Percentiles rank a stretch among this genome's conserved stretches.
phyloP scores from a whole-genome alignment of 2,888 invertebrate species.

The Cecidostiba fungosa region DNA sequence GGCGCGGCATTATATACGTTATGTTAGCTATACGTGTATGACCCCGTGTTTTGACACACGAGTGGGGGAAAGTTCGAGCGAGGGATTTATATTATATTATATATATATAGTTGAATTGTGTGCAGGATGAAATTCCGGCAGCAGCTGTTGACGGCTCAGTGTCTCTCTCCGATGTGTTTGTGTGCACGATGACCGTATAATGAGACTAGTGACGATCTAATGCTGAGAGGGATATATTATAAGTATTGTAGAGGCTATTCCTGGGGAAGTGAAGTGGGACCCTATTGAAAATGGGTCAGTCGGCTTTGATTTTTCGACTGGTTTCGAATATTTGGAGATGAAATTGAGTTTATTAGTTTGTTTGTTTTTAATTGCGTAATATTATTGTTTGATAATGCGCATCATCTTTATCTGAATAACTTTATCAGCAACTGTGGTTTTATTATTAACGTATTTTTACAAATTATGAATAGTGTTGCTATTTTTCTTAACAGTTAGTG shows the following conservation, averaged over 20 bases:
- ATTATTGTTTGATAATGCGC: no score
- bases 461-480: no score
- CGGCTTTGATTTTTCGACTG: background rate
- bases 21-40: background rate
- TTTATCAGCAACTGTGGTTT: no score
- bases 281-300: background rate
- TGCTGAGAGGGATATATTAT: background rate
- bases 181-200: conserved; percentile 10
- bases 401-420: no score
- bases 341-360: background rate
- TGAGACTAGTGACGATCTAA: conserved; percentile 32
- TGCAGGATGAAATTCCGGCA: background rate
- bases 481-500: no score
- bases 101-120: background rate
- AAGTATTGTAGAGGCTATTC: background rate
- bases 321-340: background rate
- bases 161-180: background rate
- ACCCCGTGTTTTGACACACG: conserved; percentile 4
- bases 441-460: no score
- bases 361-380: no score
- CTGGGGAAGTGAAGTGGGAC: background rate
- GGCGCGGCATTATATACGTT: conserved; percentile 9
- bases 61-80: background rate
- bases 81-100: background rate
- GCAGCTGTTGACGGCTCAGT: conserved; percentile 21